Evolutionary conservation across 92 coral and sea anemone genomes (phyloP), one percentile per base, ranked within the genome.

Genomic region (Chrysogorgia sp.): DNA sequence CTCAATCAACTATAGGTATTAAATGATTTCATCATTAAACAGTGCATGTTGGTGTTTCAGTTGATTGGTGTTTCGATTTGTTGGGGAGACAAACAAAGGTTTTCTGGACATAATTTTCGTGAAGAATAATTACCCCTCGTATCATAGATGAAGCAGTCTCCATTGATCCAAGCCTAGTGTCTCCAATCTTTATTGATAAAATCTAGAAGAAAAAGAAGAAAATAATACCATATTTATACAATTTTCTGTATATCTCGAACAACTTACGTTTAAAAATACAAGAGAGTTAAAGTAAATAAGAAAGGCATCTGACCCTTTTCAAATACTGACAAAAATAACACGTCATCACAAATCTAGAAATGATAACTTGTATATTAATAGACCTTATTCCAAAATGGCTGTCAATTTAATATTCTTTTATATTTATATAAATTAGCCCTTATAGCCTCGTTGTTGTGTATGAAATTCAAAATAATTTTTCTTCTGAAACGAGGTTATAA

Each of bases 91-190:
- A 52, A 3, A 52, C 59, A 52, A 52, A 7, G 59, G 20, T 5
- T 52, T 5, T 20, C 17, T 28, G 9, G 2, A 55, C 2, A 59
- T 12, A 30, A 13, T 9, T 75, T 7, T 14, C 2, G 30, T 22
- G 24, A 4, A 9, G 22, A 4, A 19, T 24, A 9, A 91, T 55
- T 63, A 96, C 99, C 79, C 92, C 99, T 89, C 99, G 84, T 29
- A 91, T 86, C 92, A 96, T 82, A 34, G 99, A 85, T 12, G 96
- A 50, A 8, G 97, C 99, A 23, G 99, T 96, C 71, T 96, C 99
- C 99, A 96, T 96, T 60, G 99, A 89, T 23, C 85, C 92, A 45
- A 96, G 78, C 40, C 99, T 81, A 15, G 97, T 85, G 74, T 96
- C 99, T 2, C 97, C 97, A 85, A 96, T 91, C 57, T 96, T 96